Percentiles rank a stretch among this genome's conserved stretches.
These are phyloP conservation scores for Parambassis ranga DNA, from an alignment of 2,797 vertebrate species.

Conservation along the genomic window DNA sequence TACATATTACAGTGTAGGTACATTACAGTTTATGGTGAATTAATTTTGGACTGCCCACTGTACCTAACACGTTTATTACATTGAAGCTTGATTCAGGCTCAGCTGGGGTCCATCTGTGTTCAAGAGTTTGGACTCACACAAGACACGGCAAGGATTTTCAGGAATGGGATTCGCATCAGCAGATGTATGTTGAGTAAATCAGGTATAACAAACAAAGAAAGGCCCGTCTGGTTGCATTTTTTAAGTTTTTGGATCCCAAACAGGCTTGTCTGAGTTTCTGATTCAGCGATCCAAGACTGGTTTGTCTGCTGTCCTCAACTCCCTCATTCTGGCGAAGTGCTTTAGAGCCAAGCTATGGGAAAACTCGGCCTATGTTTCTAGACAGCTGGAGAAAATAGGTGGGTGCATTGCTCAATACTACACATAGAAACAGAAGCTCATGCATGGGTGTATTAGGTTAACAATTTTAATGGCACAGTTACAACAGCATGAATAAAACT, in stretches of 20 bases:
- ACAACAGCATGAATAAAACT: background rate
- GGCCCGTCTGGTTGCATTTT: background rate
- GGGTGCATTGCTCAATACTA: slow-evolving; percentile 10
- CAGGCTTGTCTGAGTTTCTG: slow-evolving; percentile 93
- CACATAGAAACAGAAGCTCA: too few species aligned
- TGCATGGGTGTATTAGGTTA: background rate
- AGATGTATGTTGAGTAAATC: slow-evolving; percentile 82
- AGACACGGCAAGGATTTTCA: slow-evolving; percentile 94
- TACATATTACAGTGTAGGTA: too few species aligned
- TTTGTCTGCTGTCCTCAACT: slow-evolving; percentile 86
- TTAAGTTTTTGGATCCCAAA: slow-evolving; percentile 35
- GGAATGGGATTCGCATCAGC: slow-evolving; percentile 89
- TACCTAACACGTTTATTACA: background rate
- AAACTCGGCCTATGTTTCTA: slow-evolving; percentile 91
- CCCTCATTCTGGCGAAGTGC: slow-evolving; percentile 93
- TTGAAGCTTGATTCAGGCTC: slow-evolving; percentile 94
- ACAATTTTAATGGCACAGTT: background rate
- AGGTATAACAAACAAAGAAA: background rate
- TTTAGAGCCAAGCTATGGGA: slow-evolving; percentile 97
- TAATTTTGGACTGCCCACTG: background rate
- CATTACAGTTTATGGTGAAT: background rate
- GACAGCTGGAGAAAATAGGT: slow-evolving; percentile 98
- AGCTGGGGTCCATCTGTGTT: slow-evolving; percentile 90
- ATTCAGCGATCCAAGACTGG: slow-evolving; percentile 79
- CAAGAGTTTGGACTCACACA: slow-evolving; percentile 96